A percentile compares a stretch with the other conserved stretches of the same genome.
Conservation (phyloP, 2,113 vertebrate genomes). For the Picathartes gymnocephalus region DNA sequence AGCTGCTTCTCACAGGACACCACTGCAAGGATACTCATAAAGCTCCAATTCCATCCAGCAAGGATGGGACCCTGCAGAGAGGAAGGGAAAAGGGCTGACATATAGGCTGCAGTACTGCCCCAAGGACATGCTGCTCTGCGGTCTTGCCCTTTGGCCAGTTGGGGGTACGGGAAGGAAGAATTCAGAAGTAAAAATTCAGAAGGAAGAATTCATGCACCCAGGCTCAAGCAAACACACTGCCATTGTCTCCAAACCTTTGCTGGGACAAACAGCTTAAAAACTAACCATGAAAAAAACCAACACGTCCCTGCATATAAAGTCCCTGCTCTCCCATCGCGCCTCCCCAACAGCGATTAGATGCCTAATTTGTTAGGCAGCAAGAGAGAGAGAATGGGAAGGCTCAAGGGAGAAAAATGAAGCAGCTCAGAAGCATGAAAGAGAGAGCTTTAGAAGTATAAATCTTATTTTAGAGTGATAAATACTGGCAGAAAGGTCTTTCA, state of each 20-base stretch:
- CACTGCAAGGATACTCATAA: background rate
- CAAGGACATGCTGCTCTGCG: background rate
- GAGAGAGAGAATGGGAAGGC: conserved; percentile 39
- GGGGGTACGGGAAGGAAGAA: accelerated
- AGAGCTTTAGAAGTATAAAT: conserved; percentile 46
- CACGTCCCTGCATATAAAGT: background rate
- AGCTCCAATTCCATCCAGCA: background rate
- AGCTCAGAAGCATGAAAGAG: conserved; percentile 33
- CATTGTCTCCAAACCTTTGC: background rate
- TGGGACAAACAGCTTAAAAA: background rate
- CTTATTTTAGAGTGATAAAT: conserved; percentile 27
- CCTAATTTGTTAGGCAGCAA: conserved; percentile 53
- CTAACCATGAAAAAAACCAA: background rate
- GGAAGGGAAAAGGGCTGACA: background rate
- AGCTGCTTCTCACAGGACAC: background rate
- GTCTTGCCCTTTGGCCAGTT: background rate
- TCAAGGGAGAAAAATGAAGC: conserved; percentile 46
- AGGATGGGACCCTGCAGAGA: background rate
- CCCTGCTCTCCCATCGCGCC: background rate
- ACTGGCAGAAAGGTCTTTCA: conserved; percentile 30
- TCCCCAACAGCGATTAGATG: conserved; percentile 49
- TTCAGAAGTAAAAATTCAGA: background rate
- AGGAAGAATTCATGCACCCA: background rate
- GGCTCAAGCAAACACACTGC: background rate
- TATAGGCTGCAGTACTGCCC: background rate